Conservation (phyloP, 2,888 invertebrate genomes). For the Andrena fulva region DNA sequence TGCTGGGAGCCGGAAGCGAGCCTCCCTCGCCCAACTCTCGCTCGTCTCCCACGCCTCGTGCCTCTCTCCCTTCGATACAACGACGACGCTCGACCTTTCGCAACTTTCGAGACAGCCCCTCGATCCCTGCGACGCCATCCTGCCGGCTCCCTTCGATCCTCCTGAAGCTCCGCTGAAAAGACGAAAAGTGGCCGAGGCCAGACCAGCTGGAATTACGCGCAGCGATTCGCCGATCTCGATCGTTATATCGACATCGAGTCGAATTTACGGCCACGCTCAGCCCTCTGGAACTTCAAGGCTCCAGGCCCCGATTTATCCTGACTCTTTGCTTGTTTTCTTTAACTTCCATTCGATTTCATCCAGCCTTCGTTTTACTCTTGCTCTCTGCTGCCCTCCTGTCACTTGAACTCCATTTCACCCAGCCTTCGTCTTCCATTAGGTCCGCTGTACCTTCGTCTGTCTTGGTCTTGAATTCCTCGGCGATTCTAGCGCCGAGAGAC, state of each 20-base stretch:
- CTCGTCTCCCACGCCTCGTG: not conserved
- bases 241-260: not conserved
- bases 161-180: conserved; percentile 22
- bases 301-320: not conserved
- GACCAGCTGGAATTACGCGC: conserved; percentile 19
- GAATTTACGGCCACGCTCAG: not conserved
- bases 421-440: not conserved
- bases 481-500: not conserved
- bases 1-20: conserved; percentile 31
- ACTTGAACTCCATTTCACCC: not conserved
- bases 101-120: conserved; percentile 2
- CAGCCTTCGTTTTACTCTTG: conserved; percentile 3
- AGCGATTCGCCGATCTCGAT: not conserved
- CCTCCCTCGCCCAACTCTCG: conserved; percentile 6
- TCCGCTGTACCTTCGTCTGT: not conserved
- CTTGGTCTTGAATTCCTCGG: not conserved
- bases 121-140: too few species aligned
- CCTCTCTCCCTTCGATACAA: not conserved
- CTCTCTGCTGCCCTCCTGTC: not conserved
- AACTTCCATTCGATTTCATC: not conserved
- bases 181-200: not conserved
- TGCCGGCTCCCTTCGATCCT: not conserved
- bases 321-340: not conserved
- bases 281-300: not conserved
- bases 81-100: not conserved